Base-by-base conservation (phyloP, 1,140 invertebrate genomes). In the Euwallacea fornicatus region DNA sequence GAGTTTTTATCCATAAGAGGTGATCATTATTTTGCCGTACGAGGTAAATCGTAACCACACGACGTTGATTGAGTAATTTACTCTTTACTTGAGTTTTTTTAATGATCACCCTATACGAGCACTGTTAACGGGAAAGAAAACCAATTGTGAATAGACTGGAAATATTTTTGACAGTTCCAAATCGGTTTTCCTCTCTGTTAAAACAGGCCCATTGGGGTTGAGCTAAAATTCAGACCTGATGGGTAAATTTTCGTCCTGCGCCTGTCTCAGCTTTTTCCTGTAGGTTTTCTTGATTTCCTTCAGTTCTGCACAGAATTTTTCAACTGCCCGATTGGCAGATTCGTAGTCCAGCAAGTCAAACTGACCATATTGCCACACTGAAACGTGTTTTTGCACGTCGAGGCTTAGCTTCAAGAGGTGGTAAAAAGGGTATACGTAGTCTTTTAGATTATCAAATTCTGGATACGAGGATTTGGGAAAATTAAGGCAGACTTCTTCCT, bases 331-430 rank as follows among this genome's bases (percentile, higher is more conserved):
- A 79, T 94, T 91, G 71, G 94, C 90, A 74, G 84, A 83, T 42
- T 86, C 83, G 8, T 90, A 88, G 77, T 93, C 86, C 46, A 96
- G 82, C 74, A 91, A 89, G 78, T 92, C 87, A 81, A 96, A 96
- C 9, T 90, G 87, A n/a, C 94, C 94, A 81, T 96, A 91, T 85
- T 95, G 89, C 92, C 93, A 96, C 59, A 91, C 89, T 76, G 89
- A 75, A 89, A 90, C 69, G 89, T 87, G 81, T 90, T 88, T 93
- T 93, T 96, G 78, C 86, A 88, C 74, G 87, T 83, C 41, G 86
- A 87, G 44, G 78, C 81, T 76, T 82, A 79, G 56, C 90, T 85
- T n/a, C 89, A 83, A 62, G 83, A 85, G 56, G 88, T 77, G 77
- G 58, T 77, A 86, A 79, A 90, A 91, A 3, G 90, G 89, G 76